Conservation (phyloP, 2,888 invertebrate species). For the Germaria angustata region DNA sequence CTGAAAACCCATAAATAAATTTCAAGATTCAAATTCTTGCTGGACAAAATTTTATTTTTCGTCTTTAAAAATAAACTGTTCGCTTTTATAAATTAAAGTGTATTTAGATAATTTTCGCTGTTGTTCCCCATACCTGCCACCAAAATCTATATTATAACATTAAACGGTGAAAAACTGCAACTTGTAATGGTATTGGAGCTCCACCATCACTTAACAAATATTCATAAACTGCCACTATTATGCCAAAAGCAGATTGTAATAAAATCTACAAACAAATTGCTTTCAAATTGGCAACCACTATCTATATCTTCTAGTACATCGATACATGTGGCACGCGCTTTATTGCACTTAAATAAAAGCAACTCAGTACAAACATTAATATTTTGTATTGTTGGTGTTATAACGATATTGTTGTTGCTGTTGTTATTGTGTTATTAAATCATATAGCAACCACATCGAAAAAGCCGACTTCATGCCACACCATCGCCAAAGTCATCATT, state of each 20-base stretch:
- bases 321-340: constrained; percentile 72
- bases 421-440: constrained; percentile 52
- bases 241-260: constrained; percentile 68
- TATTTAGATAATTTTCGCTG: neutral
- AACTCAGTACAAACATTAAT: constrained; percentile 25
- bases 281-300: constrained; percentile 69
- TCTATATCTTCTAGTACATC: constrained; percentile 47
- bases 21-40: too few species aligned
- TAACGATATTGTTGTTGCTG: constrained; percentile 7
- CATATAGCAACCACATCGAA: constrained; percentile 25
- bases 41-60: too few species aligned
- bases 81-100: too few species aligned
- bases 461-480: constrained; percentile 38
- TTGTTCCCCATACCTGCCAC: neutral
- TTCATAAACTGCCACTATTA: constrained; percentile 64
- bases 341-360: constrained; percentile 37
- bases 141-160: neutral
- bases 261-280: constrained; percentile 70
- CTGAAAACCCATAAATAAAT: too few species aligned
- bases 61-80: too few species aligned
- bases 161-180: neutral
- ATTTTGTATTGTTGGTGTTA: constrained; percentile 28
- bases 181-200: neutral
- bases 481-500: constrained; percentile 50
- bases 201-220: constrained; percentile 52